Evolutionary conservation across 1,140 invertebrate genomes (phyloP), one percentile per base, ranked within the genome.

Genomic region (Aphis gossypii): DNA sequence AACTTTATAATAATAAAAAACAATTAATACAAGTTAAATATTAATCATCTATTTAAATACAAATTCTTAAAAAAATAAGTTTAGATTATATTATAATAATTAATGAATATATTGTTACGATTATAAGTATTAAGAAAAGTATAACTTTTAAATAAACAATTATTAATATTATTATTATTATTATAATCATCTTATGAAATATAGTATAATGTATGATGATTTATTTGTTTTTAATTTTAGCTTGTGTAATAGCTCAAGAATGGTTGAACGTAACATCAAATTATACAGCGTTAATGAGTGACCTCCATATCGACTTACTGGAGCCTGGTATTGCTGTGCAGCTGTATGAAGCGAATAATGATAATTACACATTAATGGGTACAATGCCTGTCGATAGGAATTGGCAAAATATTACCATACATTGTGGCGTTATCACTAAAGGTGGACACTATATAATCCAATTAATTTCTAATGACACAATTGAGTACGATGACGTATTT

Each of bases 391-490:
- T 92, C 9, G 46, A 92, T 14, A 44, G 41, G 41, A 92, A 84
- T 38, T 54, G 46, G 76, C 18, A 76, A 51, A 94, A 94, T 35
- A 94, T 97, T 94, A 96, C 96, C 14, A 95, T 97, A 94, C 97
- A 97, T 5, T 97, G 97, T 94, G 97, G 97, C 6, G 96, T 97
- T 94, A 97, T 97, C 94, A 96, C 96, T 48, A 96, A 96, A 94
- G 97, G 97, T 30, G 97, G 97, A 48, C 96, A 96, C 56, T 96
- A 95, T 94, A 84, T 92, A 46, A 56, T 94, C 82, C 93, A 94
- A 51, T 88, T 94, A 48, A 38, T 92, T 82, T 54, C 91, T 48
- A 92, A 92, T 41, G 35, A 51, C 44, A 83, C 91, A 0, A 48
- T 21, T 14, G 46, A 76, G 41, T 76, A 82, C 6, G 76, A 83